These are phyloP conservation scores for Ctenosaura bakeri DNA, from an alignment of 2,797 vertebrate genomes.

Conservation along the genomic window DNA sequence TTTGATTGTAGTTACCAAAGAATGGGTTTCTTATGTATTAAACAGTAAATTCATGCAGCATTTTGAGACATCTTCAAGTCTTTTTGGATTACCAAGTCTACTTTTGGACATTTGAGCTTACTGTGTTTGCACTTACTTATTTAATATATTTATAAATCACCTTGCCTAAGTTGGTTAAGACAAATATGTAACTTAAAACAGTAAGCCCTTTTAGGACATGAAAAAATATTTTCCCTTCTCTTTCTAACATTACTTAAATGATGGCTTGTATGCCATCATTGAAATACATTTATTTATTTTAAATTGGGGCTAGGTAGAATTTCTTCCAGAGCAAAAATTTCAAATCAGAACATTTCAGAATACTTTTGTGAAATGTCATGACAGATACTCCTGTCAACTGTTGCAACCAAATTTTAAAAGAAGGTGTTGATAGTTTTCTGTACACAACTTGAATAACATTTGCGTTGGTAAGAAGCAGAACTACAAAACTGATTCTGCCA, in stretches of 20 bases:
- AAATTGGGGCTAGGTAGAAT: not conserved
- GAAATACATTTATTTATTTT: not conserved
- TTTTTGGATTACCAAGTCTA: conserved; percentile 50
- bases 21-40: conserved; percentile 24
- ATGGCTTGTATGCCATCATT: not conserved
- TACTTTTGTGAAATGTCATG: not conserved
- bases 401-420: not conserved
- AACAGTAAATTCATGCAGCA: not conserved
- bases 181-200: conserved; percentile 13
- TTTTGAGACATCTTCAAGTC: conserved; percentile 29
- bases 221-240: not conserved
- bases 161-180: not conserved
- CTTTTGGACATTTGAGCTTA: not conserved
- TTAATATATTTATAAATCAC: conserved; percentile 3
- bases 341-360: not conserved
- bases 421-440: not conserved
- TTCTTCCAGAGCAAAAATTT: not conserved
- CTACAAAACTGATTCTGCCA: conserved; percentile 8
- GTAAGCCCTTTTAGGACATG: not conserved
- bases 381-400: not conserved
- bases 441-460: not conserved
- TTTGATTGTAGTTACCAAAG: conserved; percentile 1
- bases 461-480: not conserved
- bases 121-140: conserved; percentile 12
- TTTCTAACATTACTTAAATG: not conserved